Percentiles rank a stretch among this genome's conserved stretches.
These are phyloP conservation scores for Gallirallus australis DNA, from an alignment of 2,797 vertebrate genomes.

Conservation along the genomic window DNA sequence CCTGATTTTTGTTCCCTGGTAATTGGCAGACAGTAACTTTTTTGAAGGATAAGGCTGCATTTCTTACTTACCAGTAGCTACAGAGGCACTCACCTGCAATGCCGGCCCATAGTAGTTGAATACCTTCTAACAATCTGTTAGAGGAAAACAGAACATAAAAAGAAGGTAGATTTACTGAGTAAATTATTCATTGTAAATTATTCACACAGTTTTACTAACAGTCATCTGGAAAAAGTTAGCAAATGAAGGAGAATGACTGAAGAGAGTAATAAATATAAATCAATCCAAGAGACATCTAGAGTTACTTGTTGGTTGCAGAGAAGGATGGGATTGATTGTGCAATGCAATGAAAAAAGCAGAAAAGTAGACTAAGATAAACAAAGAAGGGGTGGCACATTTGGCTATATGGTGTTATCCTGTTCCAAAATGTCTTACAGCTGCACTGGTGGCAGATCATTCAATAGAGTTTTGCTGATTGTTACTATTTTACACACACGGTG, in stretches of 20 bases:
- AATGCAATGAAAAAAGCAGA: background rate
- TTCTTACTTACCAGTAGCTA: background rate
- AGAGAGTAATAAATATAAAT: conserved; percentile 22
- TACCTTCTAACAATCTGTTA: background rate
- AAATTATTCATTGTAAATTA: background rate
- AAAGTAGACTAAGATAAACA: background rate
- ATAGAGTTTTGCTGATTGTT: conserved; percentile 7
- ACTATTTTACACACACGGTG: background rate
- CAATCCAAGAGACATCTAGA: background rate
- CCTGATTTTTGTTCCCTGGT: background rate
- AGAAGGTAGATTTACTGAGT: background rate
- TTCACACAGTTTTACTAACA: background rate
- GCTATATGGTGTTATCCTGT: background rate
- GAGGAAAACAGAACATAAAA: background rate
- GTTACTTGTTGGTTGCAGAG: background rate
- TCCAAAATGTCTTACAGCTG: background rate
- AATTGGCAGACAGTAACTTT: background rate
- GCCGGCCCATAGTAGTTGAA: background rate
- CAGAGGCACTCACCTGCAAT: background rate
- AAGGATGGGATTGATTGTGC: background rate
- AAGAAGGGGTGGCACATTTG: background rate
- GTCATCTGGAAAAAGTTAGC: conserved; percentile 48
- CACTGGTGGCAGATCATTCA: background rate
- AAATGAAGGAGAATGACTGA: background rate
- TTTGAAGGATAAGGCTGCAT: background rate